Base-by-base conservation (phyloP, 2,113 vertebrate genomes). In the Pteruthius melanotis region DNA sequence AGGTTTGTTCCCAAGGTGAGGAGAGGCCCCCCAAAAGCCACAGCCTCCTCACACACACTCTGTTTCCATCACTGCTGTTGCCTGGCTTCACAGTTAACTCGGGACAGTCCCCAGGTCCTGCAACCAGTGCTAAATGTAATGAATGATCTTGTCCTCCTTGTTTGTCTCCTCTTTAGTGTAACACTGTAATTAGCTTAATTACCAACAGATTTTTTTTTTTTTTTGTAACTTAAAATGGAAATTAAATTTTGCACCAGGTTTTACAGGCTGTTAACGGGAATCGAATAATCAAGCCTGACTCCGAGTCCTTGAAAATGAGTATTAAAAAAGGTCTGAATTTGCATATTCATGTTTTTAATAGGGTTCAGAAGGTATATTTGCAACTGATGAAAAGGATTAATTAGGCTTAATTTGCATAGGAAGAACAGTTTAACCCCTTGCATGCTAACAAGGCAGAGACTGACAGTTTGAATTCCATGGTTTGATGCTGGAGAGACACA, bases 261-360 rank as follows among this genome's bases (percentile, higher is more conserved):
- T 98, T 98, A 97, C 96, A 98, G 97, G 95, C 97, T 98, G 97
- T 97, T 98, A 98, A 97, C 92, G 77, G 96, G 98, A 97, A 97
- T 97, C 96, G 93, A 98, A 98, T 98, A 98, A 98, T 98, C 98
- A 98, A 98, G 97, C 96, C 96, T 96, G 95, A 96, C 94, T 96
- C 97, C 94, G 96, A 97, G 97, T 98, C 98, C 98, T 98, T 98
- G 97, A 98, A 98, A 98, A 98, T 95, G 97, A 98, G 96, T 98
- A 97, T 98, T 97, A 92, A 97, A 97, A 98, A 98, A 98, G 96
- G 97, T 97, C 97, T 96, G 61, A 33, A 97, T 98, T 98, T 98
- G 97, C 98, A 98, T 98, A 98, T 98, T 98, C 98, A 98, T 98
- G 94, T 97, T 97, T 96, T 98, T 98, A 98, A 98, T 98, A 97